Percentiles rank a stretch among this genome's conserved stretches.
These are phyloP conservation scores for Holacanthella duospinosa DNA, from an alignment of 2,888 invertebrate species.

Conservation along the genomic window DNA sequence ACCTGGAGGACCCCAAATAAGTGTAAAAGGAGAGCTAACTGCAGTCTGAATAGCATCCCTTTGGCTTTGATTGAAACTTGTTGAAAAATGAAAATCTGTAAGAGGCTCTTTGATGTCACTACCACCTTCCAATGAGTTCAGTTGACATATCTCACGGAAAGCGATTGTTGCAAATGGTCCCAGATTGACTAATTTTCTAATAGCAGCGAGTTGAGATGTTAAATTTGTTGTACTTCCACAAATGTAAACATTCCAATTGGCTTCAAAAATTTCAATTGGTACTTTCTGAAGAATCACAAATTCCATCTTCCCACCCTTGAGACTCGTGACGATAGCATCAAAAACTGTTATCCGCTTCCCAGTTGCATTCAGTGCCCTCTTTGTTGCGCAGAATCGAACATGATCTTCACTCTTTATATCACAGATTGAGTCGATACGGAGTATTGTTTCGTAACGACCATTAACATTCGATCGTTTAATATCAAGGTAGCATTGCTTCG, in stretches of 20 bases:
- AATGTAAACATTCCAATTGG: slow-evolving; percentile 14
- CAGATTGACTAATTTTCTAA: neutral
- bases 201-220: slow-evolving; percentile 1
- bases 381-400: slow-evolving; percentile 9
- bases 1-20: slow-evolving; percentile 19
- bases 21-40: slow-evolving; percentile 7
- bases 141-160: neutral
- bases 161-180: neutral
- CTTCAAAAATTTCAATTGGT: slow-evolving; percentile 10
- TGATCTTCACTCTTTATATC: slow-evolving; percentile 14
- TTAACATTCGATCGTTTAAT: neutral
- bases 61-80: slow-evolving; percentile 7
- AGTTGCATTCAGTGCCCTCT: neutral
- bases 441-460: slow-evolving; percentile 4
- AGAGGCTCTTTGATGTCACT: neutral
- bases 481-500: neutral
- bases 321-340: slow-evolving; percentile 6
- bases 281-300: slow-evolving; percentile 8
- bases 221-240: slow-evolving; percentile 14
- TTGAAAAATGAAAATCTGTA: neutral
- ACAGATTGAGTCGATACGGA: neutral
- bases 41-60: slow-evolving; percentile 7
- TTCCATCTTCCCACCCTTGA: neutral
- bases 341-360: slow-evolving; percentile 4
- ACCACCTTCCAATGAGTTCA: neutral